Base-by-base conservation (phyloP, 1,140 invertebrate genomes). In the Bombus sibiricus region DNA sequence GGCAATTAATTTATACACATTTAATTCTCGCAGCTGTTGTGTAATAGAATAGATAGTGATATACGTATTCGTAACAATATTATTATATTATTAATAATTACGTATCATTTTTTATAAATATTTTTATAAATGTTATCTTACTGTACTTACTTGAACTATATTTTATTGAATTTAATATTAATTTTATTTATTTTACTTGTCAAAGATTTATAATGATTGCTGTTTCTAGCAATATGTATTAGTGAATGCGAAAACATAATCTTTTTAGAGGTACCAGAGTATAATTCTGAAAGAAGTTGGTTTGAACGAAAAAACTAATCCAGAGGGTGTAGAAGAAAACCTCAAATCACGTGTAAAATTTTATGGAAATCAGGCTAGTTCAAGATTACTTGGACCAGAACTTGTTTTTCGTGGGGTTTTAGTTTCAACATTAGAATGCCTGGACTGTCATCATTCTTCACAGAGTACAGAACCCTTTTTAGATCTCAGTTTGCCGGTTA, bases 401-500 rank as follows among this genome's bases (percentile, higher is more conserved):
- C 91, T 92, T 68, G 94, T 97, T 76, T 99, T 99, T 96, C 97
- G 98, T 69, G 99, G 99, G 0, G 97, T 97, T 89, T 95, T 99
- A 13, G 97, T 99, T 2, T 99, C 98, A 39, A 99, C 98, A 1
- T 95, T 99, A 39, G 96, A 98, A 81, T 99, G 99, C 95, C 97
- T 98, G 91, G 97, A 98, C 75, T 99, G 99, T 94, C 96, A 97
- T 79, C 96, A 98, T 95, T 96, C 97, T 13, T 99, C 98, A 0
- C 97, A 98, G 91, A 96, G 98, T 28, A 97, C 97, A 83, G 99
- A 99, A 95, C 97, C 98, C 88, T 99, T 99, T 94, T 95, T 99
- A 76, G 99, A 99, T 95, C 96, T 99, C 77, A 99, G 98, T 87
- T 95, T 99, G 77, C 98, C 99, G 0, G 97, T 99, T 15, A 97